These are phyloP conservation scores for Uropetala carovei DNA, from an alignment of 2,888 invertebrate genomes.

Conservation along the genomic window DNA sequence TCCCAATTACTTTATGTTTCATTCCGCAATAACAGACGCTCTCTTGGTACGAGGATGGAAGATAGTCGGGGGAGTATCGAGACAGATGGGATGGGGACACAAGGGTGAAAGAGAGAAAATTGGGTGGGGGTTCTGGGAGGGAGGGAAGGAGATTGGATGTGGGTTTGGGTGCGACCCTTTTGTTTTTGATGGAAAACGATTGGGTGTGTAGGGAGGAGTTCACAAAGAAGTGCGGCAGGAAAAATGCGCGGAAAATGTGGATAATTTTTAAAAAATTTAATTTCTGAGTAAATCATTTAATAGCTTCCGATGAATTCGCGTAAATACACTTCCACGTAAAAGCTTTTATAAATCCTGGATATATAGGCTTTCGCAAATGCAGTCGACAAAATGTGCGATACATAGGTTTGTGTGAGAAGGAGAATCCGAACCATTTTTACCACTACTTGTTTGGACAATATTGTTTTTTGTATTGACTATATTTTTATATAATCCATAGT, in stretches of 20 bases:
- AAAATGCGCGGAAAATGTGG: slow-evolving; percentile 5
- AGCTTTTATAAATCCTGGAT: background rate
- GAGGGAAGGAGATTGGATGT: background rate
- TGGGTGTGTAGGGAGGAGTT: background rate
- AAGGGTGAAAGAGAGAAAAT: background rate
- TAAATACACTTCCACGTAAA: slow-evolving; percentile 1
- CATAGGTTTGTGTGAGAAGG: background rate
- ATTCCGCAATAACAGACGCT: slow-evolving; percentile 27
- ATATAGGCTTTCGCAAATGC: too few species aligned
- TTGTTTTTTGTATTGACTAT: too few species aligned
- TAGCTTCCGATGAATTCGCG: background rate
- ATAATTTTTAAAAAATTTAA: slow-evolving; percentile 18
- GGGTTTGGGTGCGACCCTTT: background rate
- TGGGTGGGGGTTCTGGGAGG: background rate
- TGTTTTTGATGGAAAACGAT: too few species aligned
- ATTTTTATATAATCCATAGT: too few species aligned
- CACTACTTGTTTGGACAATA: too few species aligned
- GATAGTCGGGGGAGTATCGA: background rate
- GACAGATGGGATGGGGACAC: background rate
- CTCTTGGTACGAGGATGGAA: slow-evolving; percentile 11
- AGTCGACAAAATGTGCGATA: background rate
- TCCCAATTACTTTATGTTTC: slow-evolving; percentile 36
- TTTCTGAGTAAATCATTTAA: slow-evolving; percentile 37
- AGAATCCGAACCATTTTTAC: too few species aligned
- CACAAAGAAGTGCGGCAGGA: slow-evolving; percentile 18